These are phyloP conservation scores for Cyprinodon variegatus DNA, from an alignment of 2,113 vertebrate species.

Conservation along the genomic window DNA sequence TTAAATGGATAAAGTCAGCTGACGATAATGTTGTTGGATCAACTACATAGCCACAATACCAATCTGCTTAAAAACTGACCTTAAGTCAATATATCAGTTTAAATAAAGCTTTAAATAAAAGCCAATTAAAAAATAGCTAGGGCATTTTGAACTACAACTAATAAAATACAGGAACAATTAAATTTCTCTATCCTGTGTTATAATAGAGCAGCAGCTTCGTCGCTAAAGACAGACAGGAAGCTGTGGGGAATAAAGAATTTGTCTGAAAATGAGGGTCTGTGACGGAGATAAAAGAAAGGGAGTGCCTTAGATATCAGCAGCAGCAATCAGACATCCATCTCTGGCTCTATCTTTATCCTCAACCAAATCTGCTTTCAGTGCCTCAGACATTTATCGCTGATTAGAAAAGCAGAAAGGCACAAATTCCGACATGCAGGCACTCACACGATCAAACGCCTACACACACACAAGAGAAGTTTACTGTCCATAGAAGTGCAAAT, in stretches of 20 bases:
- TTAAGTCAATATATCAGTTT: no score
- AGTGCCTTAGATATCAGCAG: constrained; percentile 60
- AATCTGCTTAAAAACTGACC: no score
- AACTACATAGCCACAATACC: no score
- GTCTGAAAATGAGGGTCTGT: constrained; percentile 45
- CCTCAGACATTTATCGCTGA: constrained; percentile 47
- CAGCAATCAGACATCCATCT: constrained; percentile 62
- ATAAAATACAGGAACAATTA: background rate
- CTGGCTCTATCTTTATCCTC: constrained; percentile 65
- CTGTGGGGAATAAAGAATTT: constrained; percentile 46
- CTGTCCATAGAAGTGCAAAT: constrained; percentile 47
- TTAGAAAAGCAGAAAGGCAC: constrained; percentile 31
- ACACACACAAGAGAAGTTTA: constrained; percentile 16
- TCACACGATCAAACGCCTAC: background rate
- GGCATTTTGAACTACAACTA: no score
- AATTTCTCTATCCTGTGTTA: constrained; percentile 23
- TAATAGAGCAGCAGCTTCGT: constrained; percentile 35
- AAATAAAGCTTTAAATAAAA: no score
- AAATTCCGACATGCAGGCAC: constrained; percentile 21
- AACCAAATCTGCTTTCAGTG: constrained; percentile 55
- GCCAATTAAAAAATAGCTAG: no score
- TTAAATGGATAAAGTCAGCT: no score
- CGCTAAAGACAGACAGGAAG: constrained; percentile 52
- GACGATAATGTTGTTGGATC: no score
- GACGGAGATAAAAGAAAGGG: constrained; percentile 65